These are phyloP conservation scores for Hypsopygia costalis DNA, from an alignment of 2,888 invertebrate species.

Conservation along the genomic window DNA sequence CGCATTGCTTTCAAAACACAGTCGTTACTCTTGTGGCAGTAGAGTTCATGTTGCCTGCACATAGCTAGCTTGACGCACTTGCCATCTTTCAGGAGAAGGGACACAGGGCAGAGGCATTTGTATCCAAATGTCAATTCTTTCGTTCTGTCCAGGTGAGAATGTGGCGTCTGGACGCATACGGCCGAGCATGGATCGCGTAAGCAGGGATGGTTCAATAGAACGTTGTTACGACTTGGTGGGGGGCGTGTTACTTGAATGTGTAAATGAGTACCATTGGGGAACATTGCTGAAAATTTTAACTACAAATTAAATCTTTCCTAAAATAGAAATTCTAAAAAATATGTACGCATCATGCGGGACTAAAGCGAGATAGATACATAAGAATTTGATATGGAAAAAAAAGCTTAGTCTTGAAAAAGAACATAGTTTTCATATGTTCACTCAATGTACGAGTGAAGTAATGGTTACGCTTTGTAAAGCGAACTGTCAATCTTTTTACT, in stretches of 20 bases:
- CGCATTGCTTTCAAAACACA: constrained; percentile 52
- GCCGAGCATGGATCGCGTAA: constrained; percentile 85
- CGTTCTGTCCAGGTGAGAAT: constrained; percentile 18
- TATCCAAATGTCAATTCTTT: constrained; percentile 23
- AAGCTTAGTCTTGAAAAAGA: too few species aligned
- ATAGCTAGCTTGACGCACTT: constrained; percentile 76
- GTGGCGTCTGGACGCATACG: constrained; percentile 82
- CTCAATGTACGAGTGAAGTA: too few species aligned
- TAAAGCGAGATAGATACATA: too few species aligned
- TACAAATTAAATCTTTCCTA: neutral
- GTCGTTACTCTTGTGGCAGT: constrained; percentile 61
- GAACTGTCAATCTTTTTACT: too few species aligned
- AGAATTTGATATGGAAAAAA: too few species aligned
- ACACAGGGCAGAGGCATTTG: constrained; percentile 84
- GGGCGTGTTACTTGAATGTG: constrained; percentile 42
- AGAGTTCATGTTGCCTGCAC: constrained; percentile 72
- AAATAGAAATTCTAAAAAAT: too few species aligned
- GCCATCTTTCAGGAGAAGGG: constrained; percentile 74
- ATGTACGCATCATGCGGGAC: too few species aligned
- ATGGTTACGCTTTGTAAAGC: too few species aligned
- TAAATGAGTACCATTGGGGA: constrained; percentile 65
- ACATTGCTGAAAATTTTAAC: constrained; percentile 61
- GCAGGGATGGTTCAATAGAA: constrained; percentile 77
- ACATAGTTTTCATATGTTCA: too few species aligned
- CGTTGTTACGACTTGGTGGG: constrained; percentile 25